Conservation (phyloP, 2,888 invertebrate species). For the Nymphalis polychloros region DNA sequence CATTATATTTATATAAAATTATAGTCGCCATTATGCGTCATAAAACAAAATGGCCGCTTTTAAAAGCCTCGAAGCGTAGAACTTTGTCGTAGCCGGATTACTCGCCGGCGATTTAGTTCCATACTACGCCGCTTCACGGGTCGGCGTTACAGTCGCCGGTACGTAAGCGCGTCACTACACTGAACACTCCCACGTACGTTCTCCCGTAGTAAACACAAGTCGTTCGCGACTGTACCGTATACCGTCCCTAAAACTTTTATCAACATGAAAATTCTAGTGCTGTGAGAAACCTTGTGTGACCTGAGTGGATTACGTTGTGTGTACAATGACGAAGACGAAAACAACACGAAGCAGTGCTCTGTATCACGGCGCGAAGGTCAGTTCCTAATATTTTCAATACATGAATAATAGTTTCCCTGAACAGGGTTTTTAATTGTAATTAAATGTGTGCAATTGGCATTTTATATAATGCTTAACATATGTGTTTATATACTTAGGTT, state of each 20-base stretch:
- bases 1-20: constrained; percentile 35
- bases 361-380: constrained; percentile 89
- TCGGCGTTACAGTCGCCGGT: constrained; percentile 59
- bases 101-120: constrained; percentile 66
- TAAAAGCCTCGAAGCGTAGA: constrained; percentile 50
- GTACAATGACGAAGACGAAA: constrained; percentile 83
- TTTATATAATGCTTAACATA: background rate
- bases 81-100: constrained; percentile 51
- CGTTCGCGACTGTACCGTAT: constrained; percentile 54
- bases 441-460: no score
- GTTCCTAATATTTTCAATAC: constrained; percentile 40
- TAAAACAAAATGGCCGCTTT: constrained; percentile 74
- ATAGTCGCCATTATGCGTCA: constrained; percentile 38
- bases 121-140: constrained; percentile 56
- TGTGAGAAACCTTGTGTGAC: constrained; percentile 69
- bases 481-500: background rate
- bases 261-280: constrained; percentile 62
- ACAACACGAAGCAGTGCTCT: constrained; percentile 83
- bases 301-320: constrained; percentile 51
- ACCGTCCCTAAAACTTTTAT: constrained; percentile 53
- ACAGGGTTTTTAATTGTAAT: background rate
- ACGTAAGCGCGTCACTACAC: constrained; percentile 53
- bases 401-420: background rate
- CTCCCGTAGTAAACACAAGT: constrained; percentile 73
- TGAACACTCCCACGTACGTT: constrained; percentile 77